Evolutionary conservation across 2,113 vertebrate genomes (phyloP).

Genomic region (Todiramphus chloris): DNA sequence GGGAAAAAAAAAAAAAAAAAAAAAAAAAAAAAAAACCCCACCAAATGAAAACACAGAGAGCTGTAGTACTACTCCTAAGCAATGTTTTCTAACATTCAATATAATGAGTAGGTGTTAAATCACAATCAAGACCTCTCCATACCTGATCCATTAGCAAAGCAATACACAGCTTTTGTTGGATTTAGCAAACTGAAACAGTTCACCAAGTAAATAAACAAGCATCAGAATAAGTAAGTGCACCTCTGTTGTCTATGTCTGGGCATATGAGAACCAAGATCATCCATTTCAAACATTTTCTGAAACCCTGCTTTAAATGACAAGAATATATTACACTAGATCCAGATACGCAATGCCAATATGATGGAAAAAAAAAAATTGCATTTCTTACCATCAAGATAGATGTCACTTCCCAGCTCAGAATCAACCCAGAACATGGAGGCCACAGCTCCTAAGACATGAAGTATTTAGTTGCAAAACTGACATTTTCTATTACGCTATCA

Average conservation of each 20-base stretch:
- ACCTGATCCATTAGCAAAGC: background rate
- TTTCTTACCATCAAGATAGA: conserved; percentile 95
- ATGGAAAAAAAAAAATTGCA: background rate
- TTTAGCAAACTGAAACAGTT: background rate
- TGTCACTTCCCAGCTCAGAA: conserved; percentile 93
- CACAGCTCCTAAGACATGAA: conserved; percentile 83
- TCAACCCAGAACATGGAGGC: conserved; percentile 99
- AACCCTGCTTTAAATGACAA: background rate
- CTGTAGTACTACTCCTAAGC: background rate
- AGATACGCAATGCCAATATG: background rate
- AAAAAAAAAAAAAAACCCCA: too few species aligned
- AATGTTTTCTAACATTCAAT: background rate
- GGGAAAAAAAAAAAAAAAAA: too few species aligned
- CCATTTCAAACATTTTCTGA: background rate
- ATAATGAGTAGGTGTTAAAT: background rate
- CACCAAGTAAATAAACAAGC: background rate
- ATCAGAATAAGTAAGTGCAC: background rate
- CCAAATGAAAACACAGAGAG: too few species aligned
- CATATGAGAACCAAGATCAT: background rate
- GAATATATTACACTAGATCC: background rate
- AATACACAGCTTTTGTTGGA: background rate
- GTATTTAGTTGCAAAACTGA: background rate
- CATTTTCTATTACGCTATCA: background rate
- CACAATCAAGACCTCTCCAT: background rate
- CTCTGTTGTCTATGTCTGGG: background rate